phyloP scores from a whole-genome alignment of 1,140 invertebrate genomes.

The Trachymyrmex cornetzi region DNA sequence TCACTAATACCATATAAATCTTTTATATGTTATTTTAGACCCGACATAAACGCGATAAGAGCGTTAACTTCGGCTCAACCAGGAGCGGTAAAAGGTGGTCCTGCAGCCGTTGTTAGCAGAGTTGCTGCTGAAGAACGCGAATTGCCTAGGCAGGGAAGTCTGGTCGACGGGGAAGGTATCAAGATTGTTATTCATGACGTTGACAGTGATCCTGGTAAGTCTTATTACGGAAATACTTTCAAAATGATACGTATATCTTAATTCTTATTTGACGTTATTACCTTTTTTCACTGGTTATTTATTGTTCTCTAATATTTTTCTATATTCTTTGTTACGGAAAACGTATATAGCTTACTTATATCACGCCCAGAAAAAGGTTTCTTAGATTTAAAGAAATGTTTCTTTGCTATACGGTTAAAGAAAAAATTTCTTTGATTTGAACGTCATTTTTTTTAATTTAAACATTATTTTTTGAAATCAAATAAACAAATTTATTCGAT shows the following conservation, averaged over 20 bases:
- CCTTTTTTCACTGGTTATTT: not conserved
- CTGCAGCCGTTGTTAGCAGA: constrained; percentile 86
- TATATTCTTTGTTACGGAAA: not conserved
- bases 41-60: constrained; percentile 91
- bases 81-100: constrained; percentile 86
- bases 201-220: constrained; percentile 89
- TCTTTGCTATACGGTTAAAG: too few relatives aligned
- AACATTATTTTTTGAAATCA: too few relatives aligned
- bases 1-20: not conserved
- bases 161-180: constrained; percentile 96
- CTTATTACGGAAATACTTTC: not conserved
- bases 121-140: constrained; percentile 88
- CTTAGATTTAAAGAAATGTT: too few relatives aligned
- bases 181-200: constrained; percentile 97
- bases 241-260: not conserved
- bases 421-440: too few relatives aligned
- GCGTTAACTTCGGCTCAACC: constrained; percentile 85
- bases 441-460: too few relatives aligned
- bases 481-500: too few relatives aligned
- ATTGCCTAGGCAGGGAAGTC: constrained; percentile 91
- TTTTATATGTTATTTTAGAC: constrained; percentile 86
- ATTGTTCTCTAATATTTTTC: not conserved
- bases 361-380: too few relatives aligned
- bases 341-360: too few relatives aligned
- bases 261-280: not conserved